These are phyloP conservation scores for Pluvialis apricaria DNA, from an alignment of 2,113 vertebrate species.

Conservation along the genomic window DNA sequence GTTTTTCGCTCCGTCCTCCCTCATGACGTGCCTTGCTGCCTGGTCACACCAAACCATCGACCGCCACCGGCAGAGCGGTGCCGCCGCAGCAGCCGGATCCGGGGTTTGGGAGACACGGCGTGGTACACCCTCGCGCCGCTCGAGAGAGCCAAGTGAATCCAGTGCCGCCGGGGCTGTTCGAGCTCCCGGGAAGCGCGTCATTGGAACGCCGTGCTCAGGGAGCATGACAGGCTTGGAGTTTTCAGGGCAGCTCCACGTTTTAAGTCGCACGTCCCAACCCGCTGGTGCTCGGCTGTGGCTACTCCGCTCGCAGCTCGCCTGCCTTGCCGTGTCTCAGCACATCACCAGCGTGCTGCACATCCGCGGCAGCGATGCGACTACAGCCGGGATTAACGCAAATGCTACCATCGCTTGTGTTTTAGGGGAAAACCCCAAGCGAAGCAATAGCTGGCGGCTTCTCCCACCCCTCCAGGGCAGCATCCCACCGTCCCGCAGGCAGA, in stretches of 20 bases:
- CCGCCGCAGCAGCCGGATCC: neutral
- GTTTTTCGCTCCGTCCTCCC: neutral
- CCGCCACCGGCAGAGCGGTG: neutral
- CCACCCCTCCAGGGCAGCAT: neutral
- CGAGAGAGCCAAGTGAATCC: accelerated
- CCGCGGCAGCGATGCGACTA: neutral
- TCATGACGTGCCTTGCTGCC: accelerated
- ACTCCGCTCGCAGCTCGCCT: accelerated
- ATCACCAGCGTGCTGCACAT: accelerated
- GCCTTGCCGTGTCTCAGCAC: neutral
- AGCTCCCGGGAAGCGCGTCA: accelerated
- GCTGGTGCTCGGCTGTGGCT: accelerated
- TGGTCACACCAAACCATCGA: neutral
- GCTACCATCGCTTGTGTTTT: neutral
- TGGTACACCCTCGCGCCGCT: accelerated
- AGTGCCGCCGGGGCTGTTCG: too few species aligned
- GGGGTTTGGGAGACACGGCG: neutral
- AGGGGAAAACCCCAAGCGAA: neutral
- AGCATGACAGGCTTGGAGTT: accelerated
- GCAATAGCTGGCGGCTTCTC: neutral
- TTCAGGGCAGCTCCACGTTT: neutral
- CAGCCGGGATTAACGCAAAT: neutral
- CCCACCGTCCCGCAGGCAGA: too few species aligned
- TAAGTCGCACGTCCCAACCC: neutral
- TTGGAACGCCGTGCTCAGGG: neutral